phyloP scores from a whole-genome alignment of 2,113 vertebrate genomes.

The Diadophis punctatus region DNA sequence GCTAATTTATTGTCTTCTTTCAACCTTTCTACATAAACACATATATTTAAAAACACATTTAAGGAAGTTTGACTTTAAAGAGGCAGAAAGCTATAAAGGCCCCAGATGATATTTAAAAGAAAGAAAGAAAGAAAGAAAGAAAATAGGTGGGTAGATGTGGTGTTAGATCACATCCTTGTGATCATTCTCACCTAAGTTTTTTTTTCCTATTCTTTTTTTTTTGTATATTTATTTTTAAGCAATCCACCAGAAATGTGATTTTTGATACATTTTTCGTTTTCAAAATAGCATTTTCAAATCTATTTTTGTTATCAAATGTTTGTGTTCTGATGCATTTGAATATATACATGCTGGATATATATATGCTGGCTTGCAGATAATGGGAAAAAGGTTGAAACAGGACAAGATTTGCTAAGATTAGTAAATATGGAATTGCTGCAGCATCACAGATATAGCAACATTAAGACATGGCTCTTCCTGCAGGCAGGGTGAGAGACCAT shows the following conservation, averaged over 20 bases:
- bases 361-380: not conserved
- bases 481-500: no score
- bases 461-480: no score
- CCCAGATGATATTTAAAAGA: not conserved
- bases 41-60: slow-evolving; percentile 13
- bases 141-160: not conserved
- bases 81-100: not conserved
- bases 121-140: not conserved
- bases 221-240: not conserved
- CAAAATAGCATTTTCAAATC: not conserved
- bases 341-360: not conserved
- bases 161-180: not conserved
- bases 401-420: not conserved
- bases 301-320: not conserved
- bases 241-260: not conserved
- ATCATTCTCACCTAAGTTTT: not conserved
- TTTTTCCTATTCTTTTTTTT: not conserved
- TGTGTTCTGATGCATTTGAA: not conserved
- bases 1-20: slow-evolving; percentile 22
- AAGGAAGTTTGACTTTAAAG: not conserved
- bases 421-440: not conserved
- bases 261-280: not conserved
- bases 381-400: not conserved
- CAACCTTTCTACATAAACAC: not conserved
- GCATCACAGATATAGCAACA: not conserved